Base-by-base conservation (phyloP, 2,888 invertebrate species). In the Margaritifera margaritifera region DNA sequence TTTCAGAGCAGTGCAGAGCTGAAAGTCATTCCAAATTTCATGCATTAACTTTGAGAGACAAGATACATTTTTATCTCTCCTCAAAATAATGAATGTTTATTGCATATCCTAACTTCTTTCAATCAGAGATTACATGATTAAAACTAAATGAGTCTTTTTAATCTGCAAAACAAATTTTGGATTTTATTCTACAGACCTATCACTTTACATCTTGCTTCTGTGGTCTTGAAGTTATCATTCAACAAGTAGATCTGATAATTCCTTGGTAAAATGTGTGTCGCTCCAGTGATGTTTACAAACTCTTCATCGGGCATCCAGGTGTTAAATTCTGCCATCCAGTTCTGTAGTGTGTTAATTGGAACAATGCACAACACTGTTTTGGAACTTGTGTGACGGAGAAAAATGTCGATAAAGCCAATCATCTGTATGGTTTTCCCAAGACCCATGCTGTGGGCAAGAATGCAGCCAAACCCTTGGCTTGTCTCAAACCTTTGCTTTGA, bases 371-470 rank as follows among this genome's bases (percentile, higher is more conserved):
- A 91, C 1, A 98, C 96, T 20, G 95, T 95, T 88, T 94, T 95
- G 6, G 96, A 95, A 31, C 92, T 92, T 0, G 98, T 98, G 89
- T 96, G 94, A 64, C 97, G 92, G 81, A 99, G 92, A 90, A 99
- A 97, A 84, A 98, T 94, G 91, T 99, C 99, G 88, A 95, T 95
- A 91, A 99, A 99, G 78, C 96, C 95, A 68, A 98, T 95, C 68
- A 98, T 95, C 82, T 92, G 92, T 69, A 99, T 92, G 0, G 99
- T 99, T 91, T 99, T 99, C n/a, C 99, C 99, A 50, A 99, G 92
- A 2, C 99, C 99, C 99, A 99, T 99, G 59, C 97, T 97, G 91
- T 99, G 99, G 0, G 99, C 99, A 65, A 99, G 91, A 83, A 99
- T 98, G 89, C 99, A 99, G 20, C 99, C 99, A 90, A 99, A 98